phyloP scores from a whole-genome alignment of 92 coral and sea anemone genomes.

The Porites lobata region DNA sequence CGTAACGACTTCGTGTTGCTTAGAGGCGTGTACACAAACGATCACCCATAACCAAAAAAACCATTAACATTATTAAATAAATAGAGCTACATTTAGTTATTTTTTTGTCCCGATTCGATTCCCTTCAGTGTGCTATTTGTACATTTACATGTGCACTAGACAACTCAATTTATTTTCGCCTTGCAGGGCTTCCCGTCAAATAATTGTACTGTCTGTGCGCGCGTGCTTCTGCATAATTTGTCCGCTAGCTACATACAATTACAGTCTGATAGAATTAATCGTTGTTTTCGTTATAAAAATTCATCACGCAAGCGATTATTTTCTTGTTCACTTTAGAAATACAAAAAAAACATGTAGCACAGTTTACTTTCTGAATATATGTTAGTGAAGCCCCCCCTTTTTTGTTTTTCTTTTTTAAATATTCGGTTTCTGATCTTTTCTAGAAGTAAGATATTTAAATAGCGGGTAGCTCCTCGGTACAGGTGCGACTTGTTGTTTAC shows the following conservation, averaged over 20 bases:
- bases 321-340: too few relatives aligned
- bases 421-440: background rate
- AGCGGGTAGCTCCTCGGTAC: background rate
- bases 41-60: background rate
- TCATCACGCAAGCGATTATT: background rate
- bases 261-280: background rate
- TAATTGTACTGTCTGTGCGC: background rate
- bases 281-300: too few relatives aligned
- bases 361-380: background rate
- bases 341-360: background rate
- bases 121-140: background rate
- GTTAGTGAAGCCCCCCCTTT: background rate
- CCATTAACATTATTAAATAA: background rate
- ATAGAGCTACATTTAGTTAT: background rate
- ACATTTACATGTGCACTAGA: background rate
- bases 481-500: background rate
- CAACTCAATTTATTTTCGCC: background rate
- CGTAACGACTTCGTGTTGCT: conserved; percentile 14
- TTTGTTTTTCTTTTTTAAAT: background rate
- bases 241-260: background rate
- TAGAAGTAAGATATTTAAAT: background rate
- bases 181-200: background rate
- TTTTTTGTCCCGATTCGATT: background rate
- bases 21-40: conserved; percentile 23
- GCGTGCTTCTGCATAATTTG: background rate